Conservation (phyloP, 2,113 vertebrate genomes). For the Plestiodon gilberti region DNA sequence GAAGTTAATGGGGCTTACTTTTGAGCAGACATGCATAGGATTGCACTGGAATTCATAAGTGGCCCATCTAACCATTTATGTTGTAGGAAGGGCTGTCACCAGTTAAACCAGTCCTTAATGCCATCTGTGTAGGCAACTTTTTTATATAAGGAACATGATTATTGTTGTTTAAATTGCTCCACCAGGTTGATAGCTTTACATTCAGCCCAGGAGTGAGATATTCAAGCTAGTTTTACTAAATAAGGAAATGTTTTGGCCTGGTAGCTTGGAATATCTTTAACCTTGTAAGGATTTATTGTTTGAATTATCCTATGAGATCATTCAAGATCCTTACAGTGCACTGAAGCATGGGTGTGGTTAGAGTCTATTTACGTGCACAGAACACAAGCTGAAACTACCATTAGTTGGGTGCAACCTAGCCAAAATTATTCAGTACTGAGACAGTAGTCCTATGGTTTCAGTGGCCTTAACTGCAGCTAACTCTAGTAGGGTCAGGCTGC, state of each 20-base stretch:
- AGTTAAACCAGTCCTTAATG: neutral
- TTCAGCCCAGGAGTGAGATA: constrained; percentile 5
- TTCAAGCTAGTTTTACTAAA: neutral
- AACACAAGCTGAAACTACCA: neutral
- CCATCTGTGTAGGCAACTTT: neutral
- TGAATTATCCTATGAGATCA: constrained; percentile 4
- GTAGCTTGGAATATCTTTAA: constrained; percentile 21
- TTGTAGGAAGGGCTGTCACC: neutral
- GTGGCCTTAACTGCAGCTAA: neutral
- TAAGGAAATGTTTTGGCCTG: constrained; percentile 2
- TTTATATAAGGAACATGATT: neutral
- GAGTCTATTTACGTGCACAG: neutral
- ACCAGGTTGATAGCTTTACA: neutral
- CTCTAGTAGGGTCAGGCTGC: neutral
- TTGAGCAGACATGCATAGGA: too few relatives aligned
- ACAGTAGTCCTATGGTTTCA: neutral
- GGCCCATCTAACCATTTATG: neutral
- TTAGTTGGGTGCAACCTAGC: neutral
- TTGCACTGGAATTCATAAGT: neutral
- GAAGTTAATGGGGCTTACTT: too few relatives aligned
- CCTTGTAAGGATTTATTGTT: constrained; percentile 19
- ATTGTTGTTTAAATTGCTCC: neutral
- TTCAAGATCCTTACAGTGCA: neutral
- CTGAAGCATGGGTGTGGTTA: neutral
- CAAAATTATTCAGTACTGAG: neutral